Conservation (phyloP, 1,140 invertebrate genomes). For the Diabrotica virgifera region DNA sequence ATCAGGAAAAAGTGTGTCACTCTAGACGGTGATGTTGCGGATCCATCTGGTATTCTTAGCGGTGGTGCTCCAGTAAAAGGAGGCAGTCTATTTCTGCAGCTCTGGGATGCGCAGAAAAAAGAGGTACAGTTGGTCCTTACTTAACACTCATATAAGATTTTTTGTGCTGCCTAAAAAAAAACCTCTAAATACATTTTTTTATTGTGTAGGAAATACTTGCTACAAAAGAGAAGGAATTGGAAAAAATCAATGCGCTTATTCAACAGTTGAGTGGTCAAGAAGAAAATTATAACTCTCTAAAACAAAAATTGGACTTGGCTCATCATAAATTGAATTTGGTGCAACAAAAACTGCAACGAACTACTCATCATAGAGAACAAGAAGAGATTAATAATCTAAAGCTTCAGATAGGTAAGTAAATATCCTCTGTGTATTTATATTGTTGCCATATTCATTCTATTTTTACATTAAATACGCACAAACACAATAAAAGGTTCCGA, state of each 20-base stretch:
- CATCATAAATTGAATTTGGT: slow-evolving; percentile 69
- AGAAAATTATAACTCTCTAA: slow-evolving; percentile 58
- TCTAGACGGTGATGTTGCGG: slow-evolving; percentile 87
- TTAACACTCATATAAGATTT: not conserved
- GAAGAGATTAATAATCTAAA: slow-evolving; percentile 67
- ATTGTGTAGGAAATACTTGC: slow-evolving; percentile 54
- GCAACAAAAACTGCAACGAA: slow-evolving; percentile 68
- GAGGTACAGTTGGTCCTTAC: slow-evolving; percentile 29
- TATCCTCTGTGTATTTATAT: not conserved
- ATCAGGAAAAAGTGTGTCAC: slow-evolving; percentile 83
- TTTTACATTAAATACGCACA: too few species aligned
- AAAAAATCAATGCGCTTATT: slow-evolving; percentile 55
- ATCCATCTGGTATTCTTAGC: slow-evolving; percentile 84
- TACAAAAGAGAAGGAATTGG: slow-evolving; percentile 52
- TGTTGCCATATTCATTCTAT: too few species aligned
- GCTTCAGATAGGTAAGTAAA: slow-evolving; percentile 46
- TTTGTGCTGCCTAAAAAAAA: too few species aligned
- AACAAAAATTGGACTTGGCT: slow-evolving; percentile 69
- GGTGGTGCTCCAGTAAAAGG: slow-evolving; percentile 69
- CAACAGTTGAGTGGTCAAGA: slow-evolving; percentile 51
- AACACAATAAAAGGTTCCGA: too few species aligned
- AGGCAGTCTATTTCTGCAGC: slow-evolving; percentile 50
- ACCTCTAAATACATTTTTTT: not conserved
- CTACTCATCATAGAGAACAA: slow-evolving; percentile 73
- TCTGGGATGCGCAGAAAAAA: slow-evolving; percentile 44